A percentile compares a stretch with the other conserved stretches of the same genome.
Conservation (phyloP, 2,797 vertebrate genomes). For the Buceros bicornis region DNA sequence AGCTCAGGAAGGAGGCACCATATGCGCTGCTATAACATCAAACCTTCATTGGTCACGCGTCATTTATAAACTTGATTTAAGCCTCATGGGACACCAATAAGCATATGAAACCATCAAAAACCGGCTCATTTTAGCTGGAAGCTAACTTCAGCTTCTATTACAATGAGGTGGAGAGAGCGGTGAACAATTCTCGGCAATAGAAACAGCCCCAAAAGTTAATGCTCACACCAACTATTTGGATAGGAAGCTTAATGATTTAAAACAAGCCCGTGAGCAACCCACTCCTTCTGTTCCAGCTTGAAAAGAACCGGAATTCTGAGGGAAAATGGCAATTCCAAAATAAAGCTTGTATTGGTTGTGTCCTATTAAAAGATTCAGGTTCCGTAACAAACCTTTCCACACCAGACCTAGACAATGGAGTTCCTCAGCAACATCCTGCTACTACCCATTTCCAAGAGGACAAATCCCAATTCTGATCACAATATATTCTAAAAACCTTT, state of each 20-base stretch:
- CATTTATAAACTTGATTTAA: constrained; percentile 47
- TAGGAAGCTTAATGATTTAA: constrained; percentile 48
- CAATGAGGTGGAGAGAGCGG: neutral
- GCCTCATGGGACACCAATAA: constrained; percentile 12
- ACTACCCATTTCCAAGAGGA: neutral
- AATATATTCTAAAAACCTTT: neutral
- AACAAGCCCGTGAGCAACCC: constrained; percentile 44
- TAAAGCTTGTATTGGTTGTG: neutral
- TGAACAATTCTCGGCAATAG: constrained; percentile 4
- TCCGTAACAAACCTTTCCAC: constrained; percentile 2
- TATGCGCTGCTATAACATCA: neutral
- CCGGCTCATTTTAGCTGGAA: constrained; percentile 29
- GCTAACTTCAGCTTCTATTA: constrained; percentile 59
- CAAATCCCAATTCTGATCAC: neutral
- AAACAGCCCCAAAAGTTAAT: constrained; percentile 41
- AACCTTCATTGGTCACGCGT: neutral
- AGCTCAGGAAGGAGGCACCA: constrained; percentile 7
- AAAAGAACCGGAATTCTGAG: constrained; percentile 17
- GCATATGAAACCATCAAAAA: constrained; percentile 30
- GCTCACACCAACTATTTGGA: neutral
- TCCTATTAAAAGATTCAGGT: constrained; percentile 18
- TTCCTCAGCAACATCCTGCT: neutral
- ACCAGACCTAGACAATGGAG: neutral
- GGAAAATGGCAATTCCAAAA: constrained; percentile 46
- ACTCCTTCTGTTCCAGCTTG: constrained; percentile 22